A percentile compares a stretch with the other conserved stretches of the same genome.
Conservation (phyloP, 2,113 vertebrate species). For the Prochilodus magdalenae region DNA sequence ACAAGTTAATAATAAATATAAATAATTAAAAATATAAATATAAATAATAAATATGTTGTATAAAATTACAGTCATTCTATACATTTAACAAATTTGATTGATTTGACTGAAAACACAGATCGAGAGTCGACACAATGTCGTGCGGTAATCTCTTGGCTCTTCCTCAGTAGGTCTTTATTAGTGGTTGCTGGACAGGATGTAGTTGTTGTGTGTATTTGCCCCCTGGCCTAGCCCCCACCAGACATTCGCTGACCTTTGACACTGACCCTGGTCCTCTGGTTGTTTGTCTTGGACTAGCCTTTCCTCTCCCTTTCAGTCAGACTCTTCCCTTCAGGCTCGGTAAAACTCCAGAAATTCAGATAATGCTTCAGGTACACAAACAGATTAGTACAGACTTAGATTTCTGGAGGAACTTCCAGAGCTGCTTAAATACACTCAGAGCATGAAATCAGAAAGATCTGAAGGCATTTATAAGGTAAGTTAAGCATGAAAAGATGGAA, state of each 20-base stretch:
- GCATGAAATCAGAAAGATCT: too few species aligned
- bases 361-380: not conserved
- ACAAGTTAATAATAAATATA: too few species aligned
- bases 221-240: constrained; percentile 39
- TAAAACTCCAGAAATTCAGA: not conserved
- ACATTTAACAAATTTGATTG: too few species aligned
- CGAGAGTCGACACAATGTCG: too few species aligned
- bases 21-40: too few species aligned
- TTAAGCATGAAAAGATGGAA: too few species aligned
- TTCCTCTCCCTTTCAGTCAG: constrained; percentile 27
- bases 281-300: constrained; percentile 18
- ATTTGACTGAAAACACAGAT: too few species aligned
- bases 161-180: not conserved
- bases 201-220: constrained; percentile 32
- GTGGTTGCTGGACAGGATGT: constrained; percentile 1
- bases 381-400: not conserved
- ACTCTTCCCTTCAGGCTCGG: constrained; percentile 2
- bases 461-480: too few species aligned
- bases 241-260: constrained; percentile 51
- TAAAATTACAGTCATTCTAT: too few species aligned
- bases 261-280: constrained; percentile 35
- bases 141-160: too few species aligned
- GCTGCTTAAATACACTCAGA: not conserved
- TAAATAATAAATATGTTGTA: too few species aligned
- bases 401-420: not conserved